Evolutionary conservation across 2,797 vertebrate species (phyloP).

Genomic region (Jordanella pulchra): DNA sequence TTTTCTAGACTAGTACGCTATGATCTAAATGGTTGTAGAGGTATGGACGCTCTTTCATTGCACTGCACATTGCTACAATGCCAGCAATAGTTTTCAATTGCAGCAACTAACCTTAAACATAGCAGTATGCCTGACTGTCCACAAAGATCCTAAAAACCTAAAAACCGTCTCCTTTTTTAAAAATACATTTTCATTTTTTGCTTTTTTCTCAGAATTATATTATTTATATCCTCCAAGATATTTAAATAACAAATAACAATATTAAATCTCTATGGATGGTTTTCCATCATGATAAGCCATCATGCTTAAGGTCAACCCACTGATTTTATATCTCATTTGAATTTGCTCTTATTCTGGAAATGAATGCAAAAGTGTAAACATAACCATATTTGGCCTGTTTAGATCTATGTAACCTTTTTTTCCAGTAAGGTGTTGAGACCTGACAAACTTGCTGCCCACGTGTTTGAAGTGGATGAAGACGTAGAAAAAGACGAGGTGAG

Average conservation of each 20-base stretch:
- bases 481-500: slow-evolving; percentile 96
- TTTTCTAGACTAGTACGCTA: too few species aligned
- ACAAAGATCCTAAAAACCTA: too few species aligned
- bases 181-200: too few species aligned
- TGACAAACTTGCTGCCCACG: slow-evolving; percentile 91
- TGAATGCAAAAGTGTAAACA: not conserved
- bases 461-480: slow-evolving; percentile 98
- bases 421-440: slow-evolving; percentile 87
- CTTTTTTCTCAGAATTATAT: too few species aligned
- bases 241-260: too few species aligned
- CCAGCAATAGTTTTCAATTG: not conserved
- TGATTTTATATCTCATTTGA: not conserved
- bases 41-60: not conserved
- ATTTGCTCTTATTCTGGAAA: not conserved
- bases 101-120: not conserved
- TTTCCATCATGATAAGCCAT: too few species aligned
- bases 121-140: too few species aligned
- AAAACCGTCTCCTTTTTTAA: too few species aligned
- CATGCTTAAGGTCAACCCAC: not conserved
- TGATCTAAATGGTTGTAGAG: too few species aligned
- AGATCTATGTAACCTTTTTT: slow-evolving; percentile 9
- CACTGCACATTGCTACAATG: not conserved
- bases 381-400: not conserved
- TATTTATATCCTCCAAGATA: too few species aligned
- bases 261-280: too few species aligned